A percentile compares a stretch with the other conserved stretches of the same genome.
phyloP scores from a whole-genome alignment of 2,888 invertebrate genomes.

The Melikaiella ostensackeni region DNA sequence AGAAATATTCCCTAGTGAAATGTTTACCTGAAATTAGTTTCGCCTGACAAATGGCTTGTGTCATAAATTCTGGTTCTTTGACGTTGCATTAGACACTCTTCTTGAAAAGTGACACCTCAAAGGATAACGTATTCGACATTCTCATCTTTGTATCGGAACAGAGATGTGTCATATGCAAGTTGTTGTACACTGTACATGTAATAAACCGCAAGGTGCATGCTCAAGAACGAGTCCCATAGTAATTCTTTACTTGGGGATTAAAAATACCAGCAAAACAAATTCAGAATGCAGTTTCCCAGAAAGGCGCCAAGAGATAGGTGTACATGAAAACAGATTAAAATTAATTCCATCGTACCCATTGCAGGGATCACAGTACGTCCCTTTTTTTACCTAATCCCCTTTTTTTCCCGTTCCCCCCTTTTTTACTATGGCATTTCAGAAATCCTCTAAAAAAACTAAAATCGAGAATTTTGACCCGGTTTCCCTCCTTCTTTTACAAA shows the following conservation, averaged over 20 bases:
- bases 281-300: constrained; percentile 47
- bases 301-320: constrained; percentile 8
- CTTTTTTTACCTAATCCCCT: no score
- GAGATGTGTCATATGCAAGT: background rate
- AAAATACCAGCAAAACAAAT: constrained; percentile 46
- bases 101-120: constrained; percentile 12
- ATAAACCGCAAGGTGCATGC: background rate
- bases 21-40: constrained; percentile 10
- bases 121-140: background rate
- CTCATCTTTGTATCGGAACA: background rate
- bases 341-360: background rate
- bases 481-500: no score
- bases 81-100: background rate
- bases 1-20: background rate
- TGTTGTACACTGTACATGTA: background rate
- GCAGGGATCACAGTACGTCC: no score
- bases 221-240: background rate
- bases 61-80: background rate
- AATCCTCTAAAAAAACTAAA: no score
- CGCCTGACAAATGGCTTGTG: background rate
- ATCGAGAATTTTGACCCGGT: no score
- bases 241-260: background rate
- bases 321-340: background rate
- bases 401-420: no score
- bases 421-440: no score